Evolutionary conservation across 2,113 vertebrate genomes (phyloP).

Genomic region (Ceyx cyanopectus): DNA sequence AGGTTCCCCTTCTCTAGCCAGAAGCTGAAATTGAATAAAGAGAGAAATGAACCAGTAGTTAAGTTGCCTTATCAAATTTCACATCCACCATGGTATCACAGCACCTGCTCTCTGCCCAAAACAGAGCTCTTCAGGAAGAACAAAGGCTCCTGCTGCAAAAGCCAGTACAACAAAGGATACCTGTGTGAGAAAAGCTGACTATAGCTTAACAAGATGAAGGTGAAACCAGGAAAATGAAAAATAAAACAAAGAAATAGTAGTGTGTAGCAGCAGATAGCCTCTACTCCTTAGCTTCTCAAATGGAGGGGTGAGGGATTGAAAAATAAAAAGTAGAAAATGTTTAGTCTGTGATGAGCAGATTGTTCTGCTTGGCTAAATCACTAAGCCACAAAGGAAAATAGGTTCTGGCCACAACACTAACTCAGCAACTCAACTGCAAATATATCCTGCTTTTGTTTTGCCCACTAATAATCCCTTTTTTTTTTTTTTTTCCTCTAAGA

Average conservation of each 20-base stretch:
- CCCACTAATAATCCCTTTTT: background rate
- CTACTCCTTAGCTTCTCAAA: background rate
- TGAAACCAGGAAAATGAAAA: background rate
- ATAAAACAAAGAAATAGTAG: no score
- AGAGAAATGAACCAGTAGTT: background rate
- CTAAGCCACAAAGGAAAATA: background rate
- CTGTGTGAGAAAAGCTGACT: background rate
- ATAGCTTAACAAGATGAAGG: background rate
- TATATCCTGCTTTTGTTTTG: background rate
- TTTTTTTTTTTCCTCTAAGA: background rate
- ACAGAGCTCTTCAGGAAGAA: background rate
- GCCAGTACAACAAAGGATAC: background rate
- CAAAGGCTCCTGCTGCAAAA: background rate
- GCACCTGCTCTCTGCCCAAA: background rate
- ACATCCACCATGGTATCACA: fast-evolving
- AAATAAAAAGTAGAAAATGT: background rate
- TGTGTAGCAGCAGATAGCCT: background rate
- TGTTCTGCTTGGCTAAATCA: background rate
- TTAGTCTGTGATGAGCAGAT: background rate
- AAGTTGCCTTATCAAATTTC: background rate
- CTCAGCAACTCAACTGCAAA: background rate
- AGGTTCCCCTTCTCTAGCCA: background rate
- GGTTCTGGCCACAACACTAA: background rate
- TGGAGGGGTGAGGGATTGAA: background rate
- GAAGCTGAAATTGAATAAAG: background rate